Conservation (phyloP, 1,140 invertebrate genomes). For the Drosophila jambulina region DNA sequence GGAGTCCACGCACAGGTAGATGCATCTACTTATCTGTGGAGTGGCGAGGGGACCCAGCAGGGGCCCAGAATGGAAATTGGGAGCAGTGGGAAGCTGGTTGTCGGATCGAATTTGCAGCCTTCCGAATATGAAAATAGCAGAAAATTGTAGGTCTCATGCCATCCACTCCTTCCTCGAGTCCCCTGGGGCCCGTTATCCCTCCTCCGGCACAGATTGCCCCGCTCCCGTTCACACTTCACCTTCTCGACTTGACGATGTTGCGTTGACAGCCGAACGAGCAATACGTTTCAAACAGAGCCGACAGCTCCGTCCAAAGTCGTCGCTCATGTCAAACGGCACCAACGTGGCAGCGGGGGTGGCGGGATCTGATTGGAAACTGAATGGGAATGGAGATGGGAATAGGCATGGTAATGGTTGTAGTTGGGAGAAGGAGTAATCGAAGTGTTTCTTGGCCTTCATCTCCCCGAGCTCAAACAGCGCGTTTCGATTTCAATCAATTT, state of each 20-base stretch:
- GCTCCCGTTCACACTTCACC: not conserved
- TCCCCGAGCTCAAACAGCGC: conserved; percentile 6
- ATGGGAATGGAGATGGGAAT: not conserved
- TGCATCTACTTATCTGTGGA: conserved; percentile 23
- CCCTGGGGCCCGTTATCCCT: not conserved
- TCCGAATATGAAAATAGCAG: conserved; percentile 55
- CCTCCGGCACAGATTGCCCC: not conserved
- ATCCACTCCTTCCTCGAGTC: not conserved
- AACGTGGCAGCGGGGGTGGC: conserved; percentile 24
- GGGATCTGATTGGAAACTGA: conserved; percentile 5
- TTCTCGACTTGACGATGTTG: conserved; percentile 51
- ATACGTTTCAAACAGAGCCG: conserved; percentile 76
- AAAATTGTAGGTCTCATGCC: conserved; percentile 33
- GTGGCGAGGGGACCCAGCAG: not conserved
- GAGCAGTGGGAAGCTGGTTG: conserved; percentile 51
- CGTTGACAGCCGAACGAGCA: conserved; percentile 68
- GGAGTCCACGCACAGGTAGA: conserved; percentile 40
- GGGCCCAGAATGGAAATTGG: conserved; percentile 10
- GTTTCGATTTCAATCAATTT: conserved; percentile 67
- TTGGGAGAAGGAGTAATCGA: conserved; percentile 5
- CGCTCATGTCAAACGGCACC: conserved; percentile 64
- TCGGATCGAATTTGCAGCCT: conserved; percentile 64
- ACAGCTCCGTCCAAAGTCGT: conserved; percentile 54
- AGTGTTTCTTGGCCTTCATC: conserved; percentile 8
- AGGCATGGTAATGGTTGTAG: conserved; percentile 3